phyloP scores from a whole-genome alignment of 2,797 vertebrate species.

The Selene dorsalis region DNA sequence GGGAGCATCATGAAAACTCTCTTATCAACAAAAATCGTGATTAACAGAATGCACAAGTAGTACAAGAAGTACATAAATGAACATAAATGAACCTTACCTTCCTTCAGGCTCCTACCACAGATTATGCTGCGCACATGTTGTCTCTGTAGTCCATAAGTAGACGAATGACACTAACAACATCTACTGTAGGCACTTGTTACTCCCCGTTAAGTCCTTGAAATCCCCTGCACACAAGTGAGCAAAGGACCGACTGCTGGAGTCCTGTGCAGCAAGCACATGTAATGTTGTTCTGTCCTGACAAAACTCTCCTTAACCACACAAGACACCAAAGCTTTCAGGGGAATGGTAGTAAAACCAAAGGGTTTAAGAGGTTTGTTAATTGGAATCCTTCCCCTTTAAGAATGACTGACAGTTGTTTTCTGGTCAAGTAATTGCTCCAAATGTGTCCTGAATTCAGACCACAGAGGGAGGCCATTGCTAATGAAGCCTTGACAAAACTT shows the following conservation, averaged over 20 bases:
- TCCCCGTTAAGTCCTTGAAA: conserved; percentile 78
- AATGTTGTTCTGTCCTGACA: conserved; percentile 78
- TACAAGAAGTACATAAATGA: conserved; percentile 16
- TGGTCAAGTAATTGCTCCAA: conserved; percentile 94
- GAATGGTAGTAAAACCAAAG: conserved; percentile 88
- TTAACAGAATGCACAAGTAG: background rate
- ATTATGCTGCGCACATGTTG: conserved; percentile 42
- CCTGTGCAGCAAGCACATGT: conserved; percentile 63
- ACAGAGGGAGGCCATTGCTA: conserved; percentile 88
- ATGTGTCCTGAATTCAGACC: conserved; percentile 86
- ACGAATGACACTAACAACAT: conserved; percentile 74
- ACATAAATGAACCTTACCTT: conserved; percentile 65
- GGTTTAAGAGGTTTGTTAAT: conserved; percentile 94
- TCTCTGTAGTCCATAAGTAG: conserved; percentile 63
- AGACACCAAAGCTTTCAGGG: conserved; percentile 83
- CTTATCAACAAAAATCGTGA: background rate
- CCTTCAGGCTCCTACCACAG: conserved; percentile 24
- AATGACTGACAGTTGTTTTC: conserved; percentile 96
- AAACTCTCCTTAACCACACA: conserved; percentile 79
- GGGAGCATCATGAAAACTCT: background rate
- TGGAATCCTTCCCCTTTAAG: conserved; percentile 95
- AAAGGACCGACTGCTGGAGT: conserved; percentile 61
- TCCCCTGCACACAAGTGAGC: conserved; percentile 77
- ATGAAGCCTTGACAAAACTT: conserved; percentile 88
- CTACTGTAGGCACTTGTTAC: conserved; percentile 73